phyloP scores from a whole-genome alignment of 2,888 invertebrate genomes.

The Himalopsyche anomala region DNA sequence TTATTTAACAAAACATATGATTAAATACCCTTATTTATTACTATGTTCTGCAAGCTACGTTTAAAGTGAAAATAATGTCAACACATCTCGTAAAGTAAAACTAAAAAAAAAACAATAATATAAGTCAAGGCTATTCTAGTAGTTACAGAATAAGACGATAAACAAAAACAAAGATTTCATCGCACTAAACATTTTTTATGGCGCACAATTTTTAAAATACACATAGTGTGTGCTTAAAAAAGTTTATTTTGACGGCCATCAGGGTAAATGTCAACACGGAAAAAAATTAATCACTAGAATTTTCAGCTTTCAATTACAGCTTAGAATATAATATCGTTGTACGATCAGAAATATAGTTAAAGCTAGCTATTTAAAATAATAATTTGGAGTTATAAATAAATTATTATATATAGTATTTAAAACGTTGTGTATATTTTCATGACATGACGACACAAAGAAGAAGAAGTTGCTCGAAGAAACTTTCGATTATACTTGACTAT shows the following conservation, averaged over 20 bases:
- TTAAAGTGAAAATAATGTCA: background rate
- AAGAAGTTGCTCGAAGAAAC: no score
- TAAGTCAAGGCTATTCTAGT: constrained; percentile 3
- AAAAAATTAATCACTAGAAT: background rate
- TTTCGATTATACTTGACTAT: no score
- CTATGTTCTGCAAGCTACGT: background rate
- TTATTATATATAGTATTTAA: background rate
- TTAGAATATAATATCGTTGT: background rate
- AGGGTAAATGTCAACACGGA: constrained; percentile 2
- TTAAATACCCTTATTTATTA: no score
- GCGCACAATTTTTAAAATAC: background rate
- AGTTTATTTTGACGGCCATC: background rate
- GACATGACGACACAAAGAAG: no score
- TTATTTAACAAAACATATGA: no score
- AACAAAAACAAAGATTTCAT: constrained; percentile 10
- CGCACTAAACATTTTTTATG: background rate
- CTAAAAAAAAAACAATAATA: background rate
- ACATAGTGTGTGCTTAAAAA: background rate
- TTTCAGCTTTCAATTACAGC: background rate
- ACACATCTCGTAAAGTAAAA: no score
- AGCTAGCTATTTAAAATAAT: background rate
- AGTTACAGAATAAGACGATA: background rate
- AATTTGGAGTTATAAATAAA: background rate
- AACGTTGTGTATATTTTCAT: no score
- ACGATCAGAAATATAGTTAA: background rate